A percentile compares a stretch with the other conserved stretches of the same genome.
Evolutionary conservation across 2,797 vertebrate genomes (phyloP).

Genomic region (Hapalemur alaotrensis): DNA sequence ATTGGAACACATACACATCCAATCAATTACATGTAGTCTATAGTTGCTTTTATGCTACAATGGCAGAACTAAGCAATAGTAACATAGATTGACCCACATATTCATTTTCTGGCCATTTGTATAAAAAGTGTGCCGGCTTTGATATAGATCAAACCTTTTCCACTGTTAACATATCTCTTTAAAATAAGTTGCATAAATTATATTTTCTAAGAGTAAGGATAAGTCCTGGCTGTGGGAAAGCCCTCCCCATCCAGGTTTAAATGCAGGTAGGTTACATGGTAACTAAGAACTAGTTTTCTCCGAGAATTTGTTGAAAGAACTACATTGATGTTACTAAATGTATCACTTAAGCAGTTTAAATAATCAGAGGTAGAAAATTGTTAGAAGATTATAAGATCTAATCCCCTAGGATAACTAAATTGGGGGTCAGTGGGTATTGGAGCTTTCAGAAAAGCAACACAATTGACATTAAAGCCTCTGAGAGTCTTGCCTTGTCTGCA

Average conservation of each 20-base stretch:
- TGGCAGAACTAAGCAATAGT: background rate
- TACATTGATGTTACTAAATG: background rate
- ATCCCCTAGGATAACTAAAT: background rate
- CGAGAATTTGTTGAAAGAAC: background rate
- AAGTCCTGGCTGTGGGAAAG: background rate
- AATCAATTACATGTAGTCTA: background rate
- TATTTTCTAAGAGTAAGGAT: background rate
- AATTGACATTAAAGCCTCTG: background rate
- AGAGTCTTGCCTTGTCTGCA: conserved; percentile 93
- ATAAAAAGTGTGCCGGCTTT: background rate
- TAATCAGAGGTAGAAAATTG: background rate
- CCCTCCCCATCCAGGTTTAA: background rate
- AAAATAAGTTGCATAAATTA: background rate
- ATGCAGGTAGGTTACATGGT: background rate
- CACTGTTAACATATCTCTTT: background rate
- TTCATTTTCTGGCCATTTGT: background rate
- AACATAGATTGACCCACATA: background rate
- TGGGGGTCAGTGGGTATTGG: background rate
- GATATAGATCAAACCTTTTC: background rate
- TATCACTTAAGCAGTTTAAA: background rate
- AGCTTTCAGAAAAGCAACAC: background rate
- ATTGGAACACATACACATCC: background rate
- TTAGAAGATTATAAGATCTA: background rate
- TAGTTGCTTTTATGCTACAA: background rate
- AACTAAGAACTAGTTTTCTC: background rate